Evolutionary conservation across 2,113 vertebrate species (phyloP), one percentile per base, ranked within the genome.

Genomic region (Peromyscus leucopus): DNA sequence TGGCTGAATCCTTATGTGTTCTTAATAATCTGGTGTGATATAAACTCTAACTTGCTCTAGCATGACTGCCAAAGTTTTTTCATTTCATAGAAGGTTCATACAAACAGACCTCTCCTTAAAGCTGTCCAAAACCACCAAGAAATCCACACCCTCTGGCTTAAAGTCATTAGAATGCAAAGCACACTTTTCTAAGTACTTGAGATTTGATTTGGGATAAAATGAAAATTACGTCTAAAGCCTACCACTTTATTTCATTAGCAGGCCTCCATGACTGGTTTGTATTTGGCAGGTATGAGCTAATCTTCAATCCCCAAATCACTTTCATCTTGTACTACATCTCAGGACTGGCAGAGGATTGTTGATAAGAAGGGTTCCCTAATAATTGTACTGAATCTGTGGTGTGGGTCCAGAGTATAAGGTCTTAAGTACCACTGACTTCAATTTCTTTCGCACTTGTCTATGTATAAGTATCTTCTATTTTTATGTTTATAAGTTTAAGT

Each of bases 121-220:
- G 46, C 67, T 15, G 42, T 80, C 79, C 28, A 22, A 74, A 80
- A 22, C 8, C 67, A 63, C 57, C 51, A 59, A 71, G 90, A 95
- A 93, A 94, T 59, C 67, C 92, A 91, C 33, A 72, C 16, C 75
- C 84, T 80, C 57, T 59, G 39, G 67, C 55, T 96, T 28, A 13
- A 72, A 91, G 78, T 42, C 51, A 86, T 86, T 91, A 90, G 74
- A 57, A 71, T 59, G 57, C 28, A n/a, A 48, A 90, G 72, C 15
- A 59, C 61, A 80, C n/a, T 39, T 36, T 92, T 92, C 36, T 51
- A 94, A 78, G 39, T 78, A 86, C 82, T 65, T 93, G 75, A 90
- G 75, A 95, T 87, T 91, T 95, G 61, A 89, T 82, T 92, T 93
- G 72, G 75, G 46, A 79, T 80, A 72, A 93, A 95, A 92, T 33